Evolutionary conservation across 1,140 invertebrate species (phyloP).

Genomic region (Apis mellifera): Amel_HAv3.1 CM009933.2:10175501-10176000

Average conservation of each 20-base stretch:
- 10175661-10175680: slow-evolving; percentile 10
- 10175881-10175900: neutral
- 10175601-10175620: neutral
- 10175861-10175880: neutral
- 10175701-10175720: neutral
- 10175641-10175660: slow-evolving; percentile 2
- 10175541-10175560: neutral
- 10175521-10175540: neutral
- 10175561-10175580: neutral
- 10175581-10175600: neutral
- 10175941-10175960: too few relatives aligned
- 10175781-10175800: slow-evolving; percentile 46
- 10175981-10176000: too few relatives aligned
- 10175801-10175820: neutral
- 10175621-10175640: neutral
- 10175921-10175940: too few relatives aligned
- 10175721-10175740: slow-evolving; percentile 38
- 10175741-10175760: slow-evolving; percentile 30
- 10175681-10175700: slow-evolving; percentile 21
- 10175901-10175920: too few relatives aligned
- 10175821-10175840: neutral
- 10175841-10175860: neutral
- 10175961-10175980: too few relatives aligned
- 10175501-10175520: neutral
- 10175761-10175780: slow-evolving; percentile 27